phyloP scores from a whole-genome alignment of 2,888 invertebrate species.

The Acleris holmiana region DNA sequence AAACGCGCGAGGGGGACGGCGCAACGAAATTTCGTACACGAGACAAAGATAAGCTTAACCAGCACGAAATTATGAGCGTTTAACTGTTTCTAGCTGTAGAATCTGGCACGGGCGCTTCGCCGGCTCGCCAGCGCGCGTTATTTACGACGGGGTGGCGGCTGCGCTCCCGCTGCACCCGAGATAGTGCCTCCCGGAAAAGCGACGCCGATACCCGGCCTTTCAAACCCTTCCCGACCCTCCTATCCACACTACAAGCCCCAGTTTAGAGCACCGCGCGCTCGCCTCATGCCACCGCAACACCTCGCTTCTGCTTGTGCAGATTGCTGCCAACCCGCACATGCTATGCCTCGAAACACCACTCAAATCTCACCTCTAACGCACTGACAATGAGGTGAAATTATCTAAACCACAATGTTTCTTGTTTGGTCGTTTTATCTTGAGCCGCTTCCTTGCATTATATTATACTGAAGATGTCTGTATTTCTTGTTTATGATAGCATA shows the following conservation, averaged over 20 bases:
- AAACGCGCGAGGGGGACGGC: conserved; percentile 76
- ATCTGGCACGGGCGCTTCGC: conserved; percentile 84
- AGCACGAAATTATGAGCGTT: conserved; percentile 84
- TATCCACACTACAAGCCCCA: conserved; percentile 48
- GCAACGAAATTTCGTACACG: conserved; percentile 80
- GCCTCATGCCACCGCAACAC: conserved; percentile 60
- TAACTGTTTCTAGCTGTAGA: conserved; percentile 85
- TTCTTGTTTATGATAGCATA: conserved; percentile 73
- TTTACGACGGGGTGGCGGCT: conserved; percentile 79
- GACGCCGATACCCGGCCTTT: conserved; percentile 58
- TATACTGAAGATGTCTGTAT: conserved; percentile 75
- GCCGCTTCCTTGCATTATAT: conserved; percentile 65
- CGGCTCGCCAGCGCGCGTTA: conserved; percentile 83
- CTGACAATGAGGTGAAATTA: conserved; percentile 61
- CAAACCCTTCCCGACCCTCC: conserved; percentile 54
- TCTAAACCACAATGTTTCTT: conserved; percentile 52
- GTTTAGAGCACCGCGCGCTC: conserved; percentile 40
- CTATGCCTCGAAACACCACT: conserved; percentile 56
- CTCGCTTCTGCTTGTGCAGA: conserved; percentile 75
- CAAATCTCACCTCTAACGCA: conserved; percentile 72
- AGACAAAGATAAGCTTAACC: conserved; percentile 85
- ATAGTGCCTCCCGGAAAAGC: conserved; percentile 82
- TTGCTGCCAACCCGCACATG: conserved; percentile 71
- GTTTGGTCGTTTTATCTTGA: conserved; percentile 58
- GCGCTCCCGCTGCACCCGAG: conserved; percentile 74